Base-by-base conservation (phyloP, 2,113 vertebrate genomes). In the Macrotus californicus region DNA sequence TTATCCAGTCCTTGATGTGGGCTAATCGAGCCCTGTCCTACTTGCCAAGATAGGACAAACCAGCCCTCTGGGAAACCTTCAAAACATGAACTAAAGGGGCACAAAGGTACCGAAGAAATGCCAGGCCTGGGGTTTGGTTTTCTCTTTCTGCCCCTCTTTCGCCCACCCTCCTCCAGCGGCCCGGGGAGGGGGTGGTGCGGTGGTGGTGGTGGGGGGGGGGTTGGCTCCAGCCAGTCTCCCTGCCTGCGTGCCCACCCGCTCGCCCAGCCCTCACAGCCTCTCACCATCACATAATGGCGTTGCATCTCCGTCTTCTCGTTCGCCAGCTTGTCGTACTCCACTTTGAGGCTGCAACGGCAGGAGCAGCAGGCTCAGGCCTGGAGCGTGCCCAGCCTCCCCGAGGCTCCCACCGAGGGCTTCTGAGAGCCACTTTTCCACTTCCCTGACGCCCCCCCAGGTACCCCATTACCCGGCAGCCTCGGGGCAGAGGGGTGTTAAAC, bases 221-320 rank as follows among this genome's bases (percentile, higher is more conserved):
- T 66, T 22, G 2, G 64, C 75, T 56, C 67, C 12, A 11, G 46
- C 11, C 69, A 34, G 64, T 31, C 64, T 66, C 14, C 64, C 29
- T 18, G 73, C 43, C 43, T 10, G 43, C 43, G 3, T 8, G 72
- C 73, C 43, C 5, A 46, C 15, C 66, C 19, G 46, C 75, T 11
- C 5, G 48, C 31, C 34, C 6, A 31, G 48, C 76, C 76, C 76
- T 36, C 75, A 64, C 26, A 56, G 48, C 92, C 96, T 94, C 99
- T 99, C 97, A 99, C 99, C 99, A 99, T 99, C 97, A 99, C 99
- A 87, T 99, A 99, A 98, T 99, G 99, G 94, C 99, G 99, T 98
- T 99, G 99, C 99, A 99, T 99, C 98, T 99, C 99, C 0, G 99
- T 99, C 98, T 99, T 99, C 94, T 99, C 99, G 95, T 99, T 99